A percentile compares a stretch with the other conserved stretches of the same genome.
Evolutionary conservation across 2,797 vertebrate species (phyloP).

Genomic region (Hydrophis major): DNA sequence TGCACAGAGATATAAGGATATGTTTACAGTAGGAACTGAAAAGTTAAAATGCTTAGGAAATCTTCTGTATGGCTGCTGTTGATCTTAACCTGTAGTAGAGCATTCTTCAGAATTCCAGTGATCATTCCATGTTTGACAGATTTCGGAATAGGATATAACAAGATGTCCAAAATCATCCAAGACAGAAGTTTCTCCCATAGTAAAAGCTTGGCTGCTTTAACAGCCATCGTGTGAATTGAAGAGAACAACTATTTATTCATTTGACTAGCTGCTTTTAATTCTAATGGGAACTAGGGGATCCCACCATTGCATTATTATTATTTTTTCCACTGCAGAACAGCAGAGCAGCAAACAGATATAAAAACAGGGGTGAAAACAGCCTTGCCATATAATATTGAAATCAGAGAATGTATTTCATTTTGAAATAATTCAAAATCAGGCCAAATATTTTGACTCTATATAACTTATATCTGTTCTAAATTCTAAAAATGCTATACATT

Average conservation of each 20-base stretch:
- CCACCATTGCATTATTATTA: neutral
- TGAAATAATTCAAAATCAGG: neutral
- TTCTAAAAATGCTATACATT: neutral
- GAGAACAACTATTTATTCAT: conserved; percentile 38
- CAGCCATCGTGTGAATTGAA: conserved; percentile 33
- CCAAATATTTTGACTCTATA: neutral
- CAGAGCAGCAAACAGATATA: neutral
- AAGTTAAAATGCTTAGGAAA: conserved; percentile 57
- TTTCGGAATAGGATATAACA: conserved; percentile 74
- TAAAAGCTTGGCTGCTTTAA: conserved; percentile 52
- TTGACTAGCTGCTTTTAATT: conserved; percentile 11
- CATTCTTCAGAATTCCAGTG: conserved; percentile 64
- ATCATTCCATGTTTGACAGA: conserved; percentile 74
- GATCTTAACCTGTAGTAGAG: conserved; percentile 61
- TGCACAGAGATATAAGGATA: conserved; percentile 38
- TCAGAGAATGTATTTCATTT: neutral
- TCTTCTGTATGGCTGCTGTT: conserved; percentile 64
- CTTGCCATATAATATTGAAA: neutral
- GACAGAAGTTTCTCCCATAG: conserved; percentile 44
- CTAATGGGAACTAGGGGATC: neutral
- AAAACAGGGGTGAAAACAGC: rapidly evolving
- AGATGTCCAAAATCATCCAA: conserved; percentile 67
- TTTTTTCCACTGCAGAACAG: neutral
- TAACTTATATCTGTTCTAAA: neutral
- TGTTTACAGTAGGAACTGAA: conserved; percentile 37